Evolutionary conservation across 1,140 invertebrate genomes (phyloP), one percentile per base, ranked within the genome.

Genomic region (Euwallacea similis): DNA sequence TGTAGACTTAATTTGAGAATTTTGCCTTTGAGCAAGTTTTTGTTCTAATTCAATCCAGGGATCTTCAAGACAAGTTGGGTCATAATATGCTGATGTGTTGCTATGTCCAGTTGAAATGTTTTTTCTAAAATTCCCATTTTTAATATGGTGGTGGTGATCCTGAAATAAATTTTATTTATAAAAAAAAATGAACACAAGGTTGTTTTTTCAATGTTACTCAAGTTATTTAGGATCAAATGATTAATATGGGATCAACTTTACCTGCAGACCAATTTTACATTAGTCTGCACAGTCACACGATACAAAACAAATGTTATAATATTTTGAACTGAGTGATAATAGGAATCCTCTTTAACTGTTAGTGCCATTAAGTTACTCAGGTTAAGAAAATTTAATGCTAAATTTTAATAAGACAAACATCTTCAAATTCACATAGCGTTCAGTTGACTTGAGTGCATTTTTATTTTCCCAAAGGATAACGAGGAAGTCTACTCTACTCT

Each of bases 21-120:
- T 50, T 50, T 50, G 46, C 6, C 13, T 50, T 21, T 56, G 11
- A 21, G 16, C 1, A n/a, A 56, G 8, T 15, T n/a, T 8, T 56
- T 56, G 54, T 56, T 56, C 54, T n/a, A 61, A 21, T n/a, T 61
- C 59, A 0, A 61, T 21, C 59, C 59, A 61, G 8, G 59, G 59
- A 43, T 61, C 42, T 42, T 61, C 33, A 6, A 61, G 9, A 61
- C 59, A 61, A 11, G 59, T 43, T n/a, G 59, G 59, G 42, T 61
- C 59, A 16, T n/a, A 61, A 11, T n/a, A 61, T 3, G 6, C 42
- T 43, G 59, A 61, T 7, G 8, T 43, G 43, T 61, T 56, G 8
- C 7, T 16, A 56, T 3, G 10, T 15, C 10, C 54, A 56, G 2
- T 13, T 50, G 46, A 11, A 13, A 13, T 1, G 9, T n/a, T 56